Percentiles rank a stretch among this genome's conserved stretches.
Conservation (phyloP, 2,888 invertebrate species). For the Meteorus colon region DNA sequence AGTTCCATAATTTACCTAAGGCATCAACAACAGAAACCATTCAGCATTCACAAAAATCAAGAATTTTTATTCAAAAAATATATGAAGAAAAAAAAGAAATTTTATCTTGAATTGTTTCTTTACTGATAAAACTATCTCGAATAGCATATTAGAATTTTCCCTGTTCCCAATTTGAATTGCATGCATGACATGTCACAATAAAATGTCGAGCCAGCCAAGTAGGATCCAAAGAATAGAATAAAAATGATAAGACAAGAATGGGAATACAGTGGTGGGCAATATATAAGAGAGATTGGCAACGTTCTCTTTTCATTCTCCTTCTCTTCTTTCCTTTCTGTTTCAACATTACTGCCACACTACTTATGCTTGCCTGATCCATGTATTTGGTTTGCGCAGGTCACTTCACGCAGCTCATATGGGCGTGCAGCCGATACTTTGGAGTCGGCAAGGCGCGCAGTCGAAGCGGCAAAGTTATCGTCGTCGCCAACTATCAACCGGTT, state of each 20-base stretch:
- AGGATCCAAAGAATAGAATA: neutral
- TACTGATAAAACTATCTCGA: neutral
- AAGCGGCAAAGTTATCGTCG: slow-evolving; percentile 87
- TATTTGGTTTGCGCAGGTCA: slow-evolving; percentile 78
- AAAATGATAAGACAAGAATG: neutral
- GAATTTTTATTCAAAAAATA: no score
- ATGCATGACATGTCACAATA: slow-evolving; percentile 2
- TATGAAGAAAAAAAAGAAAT: no score
- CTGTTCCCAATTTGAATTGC: neutral
- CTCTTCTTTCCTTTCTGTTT: slow-evolving; percentile 3
- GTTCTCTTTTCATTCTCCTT: slow-evolving; percentile 4
- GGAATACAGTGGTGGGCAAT: neutral
- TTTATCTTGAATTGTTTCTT: no score
- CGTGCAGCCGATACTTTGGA: slow-evolving; percentile 83
- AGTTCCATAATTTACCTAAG: no score
- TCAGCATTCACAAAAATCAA: no score
- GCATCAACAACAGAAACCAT: no score
- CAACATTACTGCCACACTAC: neutral
- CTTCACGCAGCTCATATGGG: slow-evolving; percentile 92
- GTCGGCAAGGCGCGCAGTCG: slow-evolving; percentile 87
- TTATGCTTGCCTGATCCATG: slow-evolving; percentile 52
- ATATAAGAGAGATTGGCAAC: neutral
- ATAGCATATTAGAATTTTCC: neutral
- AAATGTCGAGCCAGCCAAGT: neutral
- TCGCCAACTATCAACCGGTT: slow-evolving; percentile 88